Conservation (phyloP, 1,140 invertebrate genomes). For the Pentalonia nigronervosa region DNA sequence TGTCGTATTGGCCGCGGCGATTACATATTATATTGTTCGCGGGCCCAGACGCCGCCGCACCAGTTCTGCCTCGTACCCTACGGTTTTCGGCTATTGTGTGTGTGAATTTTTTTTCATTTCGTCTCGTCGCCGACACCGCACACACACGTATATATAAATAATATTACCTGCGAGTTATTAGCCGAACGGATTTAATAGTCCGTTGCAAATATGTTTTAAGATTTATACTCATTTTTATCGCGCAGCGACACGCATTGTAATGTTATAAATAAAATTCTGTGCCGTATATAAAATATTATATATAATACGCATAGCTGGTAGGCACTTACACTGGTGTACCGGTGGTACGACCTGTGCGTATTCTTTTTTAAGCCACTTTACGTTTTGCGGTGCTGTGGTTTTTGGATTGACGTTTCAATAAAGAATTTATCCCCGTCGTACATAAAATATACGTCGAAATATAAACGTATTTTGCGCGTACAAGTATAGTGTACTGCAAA, state of each 20-base stretch:
- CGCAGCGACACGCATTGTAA: neutral
- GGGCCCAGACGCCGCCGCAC: neutral
- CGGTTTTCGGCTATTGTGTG: slow-evolving; percentile 26
- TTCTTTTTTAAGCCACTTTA: slow-evolving; percentile 27
- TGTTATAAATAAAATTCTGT: neutral
- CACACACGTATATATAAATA: neutral
- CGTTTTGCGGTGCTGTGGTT: slow-evolving; percentile 42
- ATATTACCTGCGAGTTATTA: neutral
- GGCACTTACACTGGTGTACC: neutral
- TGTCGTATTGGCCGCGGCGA: slow-evolving; percentile 17
- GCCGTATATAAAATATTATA: too few relatives aligned
- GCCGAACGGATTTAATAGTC: slow-evolving; percentile 53
- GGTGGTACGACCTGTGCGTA: neutral
- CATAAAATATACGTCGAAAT: neutral
- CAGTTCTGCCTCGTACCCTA: neutral
- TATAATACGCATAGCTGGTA: neutral
- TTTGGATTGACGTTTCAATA: slow-evolving; percentile 44
- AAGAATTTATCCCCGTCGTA: neutral
- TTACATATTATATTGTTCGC: neutral
- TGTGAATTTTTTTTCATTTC: slow-evolving; percentile 9
- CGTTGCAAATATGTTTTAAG: slow-evolving; percentile 47
- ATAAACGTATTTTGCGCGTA: neutral
- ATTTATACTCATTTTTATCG: slow-evolving; percentile 26
- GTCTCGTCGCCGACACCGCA: neutral
- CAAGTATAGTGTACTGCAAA: neutral